A percentile compares a stretch with the other conserved stretches of the same genome.
These are phyloP conservation scores for Myotis myotis DNA, from an alignment of 2,797 vertebrate species.

Conservation along the genomic window DNA sequence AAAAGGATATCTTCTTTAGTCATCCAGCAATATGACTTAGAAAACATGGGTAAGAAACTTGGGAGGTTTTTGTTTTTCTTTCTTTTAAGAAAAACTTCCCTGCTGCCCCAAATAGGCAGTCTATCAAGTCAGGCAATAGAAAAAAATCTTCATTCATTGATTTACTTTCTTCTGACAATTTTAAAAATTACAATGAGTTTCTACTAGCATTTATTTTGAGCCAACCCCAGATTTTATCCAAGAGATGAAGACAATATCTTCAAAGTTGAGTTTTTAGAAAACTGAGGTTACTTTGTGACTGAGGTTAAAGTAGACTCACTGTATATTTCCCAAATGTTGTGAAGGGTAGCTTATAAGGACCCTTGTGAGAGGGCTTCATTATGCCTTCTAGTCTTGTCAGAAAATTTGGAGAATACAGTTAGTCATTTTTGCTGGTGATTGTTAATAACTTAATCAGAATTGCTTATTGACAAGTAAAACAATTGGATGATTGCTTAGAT, in stretches of 20 bases:
- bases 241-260: not conserved
- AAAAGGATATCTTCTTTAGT: constrained; percentile 23
- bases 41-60: constrained; percentile 32
- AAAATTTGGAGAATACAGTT: constrained; percentile 41
- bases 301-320: constrained; percentile 33
- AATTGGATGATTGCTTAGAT: constrained; percentile 25
- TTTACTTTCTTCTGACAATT: constrained; percentile 32
- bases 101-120: not conserved
- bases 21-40: not conserved
- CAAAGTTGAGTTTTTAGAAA: constrained; percentile 41
- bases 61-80: constrained; percentile 40
- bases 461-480: constrained; percentile 46
- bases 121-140: not conserved
- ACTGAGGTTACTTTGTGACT: constrained; percentile 39
- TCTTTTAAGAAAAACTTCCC: not conserved
- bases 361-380: constrained; percentile 17
- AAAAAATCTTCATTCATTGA: constrained; percentile 27
- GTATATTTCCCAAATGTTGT: constrained; percentile 31
- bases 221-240: constrained; percentile 22
- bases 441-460: constrained; percentile 46
- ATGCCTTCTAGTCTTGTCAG: constrained; percentile 29
- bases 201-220: constrained; percentile 28
- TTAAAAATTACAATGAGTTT: constrained; percentile 42
- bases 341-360: constrained; percentile 28
- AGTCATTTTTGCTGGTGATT: constrained; percentile 9